Evolutionary conservation across 2,888 invertebrate species (phyloP), one percentile per base, ranked within the genome.

Genomic region (Stictocephala bisonia): DNA sequence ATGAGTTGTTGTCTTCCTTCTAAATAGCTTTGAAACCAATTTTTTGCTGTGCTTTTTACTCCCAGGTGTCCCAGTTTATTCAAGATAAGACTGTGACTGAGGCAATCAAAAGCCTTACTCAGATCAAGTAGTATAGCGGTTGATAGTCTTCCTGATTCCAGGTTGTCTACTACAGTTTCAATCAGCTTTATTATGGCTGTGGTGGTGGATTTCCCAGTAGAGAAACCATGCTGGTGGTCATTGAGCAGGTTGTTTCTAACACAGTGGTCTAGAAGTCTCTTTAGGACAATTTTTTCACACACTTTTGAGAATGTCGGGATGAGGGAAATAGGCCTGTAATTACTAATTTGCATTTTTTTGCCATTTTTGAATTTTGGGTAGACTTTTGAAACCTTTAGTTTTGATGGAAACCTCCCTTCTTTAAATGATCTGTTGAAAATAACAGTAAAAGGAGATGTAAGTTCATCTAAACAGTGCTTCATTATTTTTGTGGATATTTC

Each of bases 221-320:
- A 44, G 13, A 44, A 44, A 3, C 13, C 44, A 7, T 35, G 35
- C 44, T 44, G 6, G 4, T 44, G n/a, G 44, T n/a, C 44, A 13
- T 4, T 44, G 6, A 44, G 44, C 13, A 44, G 44, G 18, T 44
- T 44, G 44, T 44, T 44, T 44, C 44, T 44, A 18, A 18, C 18
- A 44, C 44, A 44, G n/a, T 44, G 44, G 44, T 44, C 44, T 44
- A 44, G 13, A 20, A 51, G 51, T 51, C 51, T 51, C 22, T 51
- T 51, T 18, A 51, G 22, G 18, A 51, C 18, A 20, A 51, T 18
- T 51, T 51, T 22, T 51, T 51, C 51, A 51, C 22, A 51, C 4
- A 22, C 22, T 51, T 51, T 22, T 51, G 51, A 22, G 13, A 51
- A 15, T 51, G 51, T 51, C 4, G 51, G 13, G 51, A 20, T 51